Conservation (phyloP, 2,113 vertebrate species). For the Cairina moschata region DNA sequence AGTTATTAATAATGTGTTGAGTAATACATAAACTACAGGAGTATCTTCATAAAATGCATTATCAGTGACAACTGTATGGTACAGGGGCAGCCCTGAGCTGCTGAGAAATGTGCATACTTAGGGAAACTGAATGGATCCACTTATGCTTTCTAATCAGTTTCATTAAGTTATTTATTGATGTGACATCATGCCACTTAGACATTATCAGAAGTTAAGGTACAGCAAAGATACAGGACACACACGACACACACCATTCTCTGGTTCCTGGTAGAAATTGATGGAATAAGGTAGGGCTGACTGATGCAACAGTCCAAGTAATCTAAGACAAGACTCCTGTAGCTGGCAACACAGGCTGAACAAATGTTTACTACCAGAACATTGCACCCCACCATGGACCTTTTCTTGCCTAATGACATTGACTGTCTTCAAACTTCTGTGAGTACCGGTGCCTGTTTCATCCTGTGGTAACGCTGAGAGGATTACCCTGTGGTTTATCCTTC, state of each 20-base stretch:
- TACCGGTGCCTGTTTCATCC: background rate
- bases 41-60: constrained; percentile 24
- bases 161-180: background rate
- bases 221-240: background rate
- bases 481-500: background rate
- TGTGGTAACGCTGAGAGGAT: background rate
- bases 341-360: background rate
- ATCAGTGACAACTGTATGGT: background rate
- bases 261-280: background rate
- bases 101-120: background rate
- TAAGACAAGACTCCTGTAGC: background rate
- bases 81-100: background rate
- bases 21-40: background rate
- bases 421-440: background rate
- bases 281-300: background rate
- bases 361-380: background rate
- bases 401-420: background rate
- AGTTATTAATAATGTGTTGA: constrained; percentile 53
- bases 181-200: background rate
- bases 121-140: background rate
- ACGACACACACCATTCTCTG: background rate
- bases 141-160: background rate
- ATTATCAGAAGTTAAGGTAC: background rate
- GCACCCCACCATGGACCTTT: background rate
- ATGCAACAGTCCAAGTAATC: background rate